Conservation (phyloP, 2,797 vertebrate genomes). For the Clarias laeviceps region DNA sequence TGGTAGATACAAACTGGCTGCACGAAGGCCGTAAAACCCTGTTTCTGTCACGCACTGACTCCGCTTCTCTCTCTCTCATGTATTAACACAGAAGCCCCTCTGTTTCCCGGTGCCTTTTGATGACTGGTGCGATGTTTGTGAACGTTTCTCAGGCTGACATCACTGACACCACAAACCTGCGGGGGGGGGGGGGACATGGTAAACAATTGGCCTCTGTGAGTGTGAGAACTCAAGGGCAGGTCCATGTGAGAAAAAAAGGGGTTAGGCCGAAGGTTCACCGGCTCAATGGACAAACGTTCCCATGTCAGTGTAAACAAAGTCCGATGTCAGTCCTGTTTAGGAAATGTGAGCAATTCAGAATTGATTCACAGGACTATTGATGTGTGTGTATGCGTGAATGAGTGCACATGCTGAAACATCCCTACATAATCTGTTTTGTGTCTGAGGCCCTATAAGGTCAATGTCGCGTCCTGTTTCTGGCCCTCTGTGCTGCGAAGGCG, state of each 20-base stretch:
- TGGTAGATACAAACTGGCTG: background rate
- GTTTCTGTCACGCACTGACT: background rate
- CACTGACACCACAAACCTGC: slow-evolving; percentile 41
- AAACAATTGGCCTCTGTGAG: slow-evolving; percentile 55
- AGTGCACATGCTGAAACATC: slow-evolving; percentile 15
- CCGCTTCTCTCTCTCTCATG: slow-evolving; percentile 4
- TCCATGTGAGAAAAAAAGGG: slow-evolving; percentile 11
- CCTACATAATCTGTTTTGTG: slow-evolving; percentile 9
- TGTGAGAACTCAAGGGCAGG: slow-evolving; percentile 56
- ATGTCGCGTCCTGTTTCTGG: slow-evolving; percentile 4
- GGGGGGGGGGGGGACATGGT: slow-evolving; percentile 32
- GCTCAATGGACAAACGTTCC: slow-evolving; percentile 35
- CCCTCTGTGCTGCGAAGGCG: background rate
- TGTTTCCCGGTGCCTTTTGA: slow-evolving; percentile 55
- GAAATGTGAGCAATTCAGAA: slow-evolving; percentile 43
- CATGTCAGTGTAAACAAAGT: slow-evolving; percentile 49
- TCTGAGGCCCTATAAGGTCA: slow-evolving; percentile 24
- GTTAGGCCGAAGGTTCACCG: background rate
- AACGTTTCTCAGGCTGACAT: slow-evolving; percentile 48
- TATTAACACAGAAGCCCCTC: slow-evolving; percentile 49
- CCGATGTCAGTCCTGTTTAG: slow-evolving; percentile 27
- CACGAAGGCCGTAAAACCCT: background rate
- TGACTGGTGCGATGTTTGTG: slow-evolving; percentile 57
- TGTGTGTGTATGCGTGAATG: slow-evolving; percentile 13
- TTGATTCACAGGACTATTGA: slow-evolving; percentile 38